Base-by-base conservation (phyloP, 2,888 invertebrate genomes). In the Dryomyza anilis region DNA sequence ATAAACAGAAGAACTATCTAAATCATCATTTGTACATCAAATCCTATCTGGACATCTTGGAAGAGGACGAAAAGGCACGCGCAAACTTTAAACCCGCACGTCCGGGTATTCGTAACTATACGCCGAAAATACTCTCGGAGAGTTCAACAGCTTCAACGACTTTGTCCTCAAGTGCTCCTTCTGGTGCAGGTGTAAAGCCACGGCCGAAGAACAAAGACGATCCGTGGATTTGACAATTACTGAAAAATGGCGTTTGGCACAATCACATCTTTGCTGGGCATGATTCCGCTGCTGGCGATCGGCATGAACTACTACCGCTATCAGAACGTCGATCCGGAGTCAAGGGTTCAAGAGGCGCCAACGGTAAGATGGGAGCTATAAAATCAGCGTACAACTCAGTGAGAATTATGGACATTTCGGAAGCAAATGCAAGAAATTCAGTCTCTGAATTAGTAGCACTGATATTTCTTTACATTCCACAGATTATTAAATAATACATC, bases 281-380 rank as follows among this genome's bases (percentile, higher is more conserved):
- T 94, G 82, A 88, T 94, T 81, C 93, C 94, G 74, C 86, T 94
- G 74, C 86, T 94, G 81, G 91, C 93, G 69, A 89, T 92, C 73
- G 92, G 93, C 75, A 86, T 93, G 81, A 89, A 92, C 74, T 90
- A 90, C 81, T 90, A 91, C 86, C 88, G 90, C 77, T 94, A 94
- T 85, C 88, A 90, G 81, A 88, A 88, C 77, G 86, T 89, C 76
- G 95, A 95, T 84, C 94, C 94, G 67, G 95, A 95, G 83, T 89
- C 90, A 29, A 90, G 89, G 79, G 88, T 91, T 64, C 86, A 87
- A 72, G 90, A 93, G 80, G 87, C 89, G 67, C 86, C 86, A 82
- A 85, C 88, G 85, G 93, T 93, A 85, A 88, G 87, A 86, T 67
- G n/a, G n/a, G n/a, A n/a, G n/a, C n/a, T n/a, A n/a, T n/a, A n/a